Evolutionary conservation across 1,140 invertebrate species (phyloP).

Genomic region (Pseudachorutes palmiensis): DNA sequence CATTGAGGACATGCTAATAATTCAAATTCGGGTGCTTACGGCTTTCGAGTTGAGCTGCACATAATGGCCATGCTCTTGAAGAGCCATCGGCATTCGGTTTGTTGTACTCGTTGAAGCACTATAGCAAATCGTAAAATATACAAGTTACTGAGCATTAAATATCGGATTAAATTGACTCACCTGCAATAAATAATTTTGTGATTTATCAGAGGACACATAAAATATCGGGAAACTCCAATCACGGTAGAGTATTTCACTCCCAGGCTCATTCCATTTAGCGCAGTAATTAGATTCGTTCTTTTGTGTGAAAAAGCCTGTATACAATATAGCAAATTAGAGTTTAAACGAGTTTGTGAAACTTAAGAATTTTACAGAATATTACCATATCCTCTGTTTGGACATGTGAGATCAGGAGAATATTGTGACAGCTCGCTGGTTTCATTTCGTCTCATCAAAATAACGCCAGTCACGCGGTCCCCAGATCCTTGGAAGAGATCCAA

Average conservation of each 20-base stretch:
- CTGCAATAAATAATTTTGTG: slow-evolving; percentile 47
- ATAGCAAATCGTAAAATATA: slow-evolving; percentile 43
- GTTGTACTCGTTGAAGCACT: slow-evolving; percentile 55
- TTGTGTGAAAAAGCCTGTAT: slow-evolving; percentile 19
- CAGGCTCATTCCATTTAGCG: slow-evolving; percentile 64
- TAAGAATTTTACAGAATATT: background rate
- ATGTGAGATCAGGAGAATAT: slow-evolving; percentile 65
- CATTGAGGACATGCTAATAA: too few relatives aligned
- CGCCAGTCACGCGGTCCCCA: slow-evolving; percentile 48
- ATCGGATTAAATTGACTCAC: slow-evolving; percentile 9
- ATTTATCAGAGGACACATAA: slow-evolving; percentile 52
- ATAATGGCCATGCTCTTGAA: slow-evolving; percentile 62
- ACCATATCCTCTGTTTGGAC: slow-evolving; percentile 72
- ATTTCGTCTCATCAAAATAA: slow-evolving; percentile 49
- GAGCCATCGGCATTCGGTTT: slow-evolving; percentile 48
- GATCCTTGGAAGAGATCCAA: slow-evolving; percentile 47
- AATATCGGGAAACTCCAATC: slow-evolving; percentile 81
- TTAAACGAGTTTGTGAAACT: background rate
- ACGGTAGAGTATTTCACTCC: slow-evolving; percentile 61
- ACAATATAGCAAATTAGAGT: background rate
- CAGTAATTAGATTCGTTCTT: slow-evolving; percentile 8
- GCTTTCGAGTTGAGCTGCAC: slow-evolving; percentile 71
- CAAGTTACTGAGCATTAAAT: background rate
- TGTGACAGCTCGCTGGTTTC: slow-evolving; percentile 28
- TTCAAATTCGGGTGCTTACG: too few relatives aligned